Evolutionary conservation across 2,888 invertebrate species (phyloP).

Genomic region (Graphium colonna): DNA sequence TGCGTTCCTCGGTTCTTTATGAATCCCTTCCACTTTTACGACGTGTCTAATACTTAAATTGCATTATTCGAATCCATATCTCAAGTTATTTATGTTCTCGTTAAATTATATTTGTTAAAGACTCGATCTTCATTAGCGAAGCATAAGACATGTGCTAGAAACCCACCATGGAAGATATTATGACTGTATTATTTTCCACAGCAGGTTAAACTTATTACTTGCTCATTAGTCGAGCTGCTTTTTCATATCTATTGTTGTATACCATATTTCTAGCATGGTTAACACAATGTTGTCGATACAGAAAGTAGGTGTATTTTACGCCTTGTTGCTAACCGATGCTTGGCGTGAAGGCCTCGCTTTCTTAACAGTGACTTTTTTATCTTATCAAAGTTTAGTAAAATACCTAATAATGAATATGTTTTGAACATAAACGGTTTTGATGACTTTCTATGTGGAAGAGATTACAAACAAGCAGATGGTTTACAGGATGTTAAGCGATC

Average conservation of each 20-base stretch:
- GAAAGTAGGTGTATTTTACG: not conserved
- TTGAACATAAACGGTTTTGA: too few species aligned
- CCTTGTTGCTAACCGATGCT: not conserved
- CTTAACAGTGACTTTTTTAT: too few species aligned
- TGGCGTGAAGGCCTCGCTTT: not conserved
- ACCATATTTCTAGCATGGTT: not conserved
- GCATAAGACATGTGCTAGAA: not conserved
- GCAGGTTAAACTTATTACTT: not conserved
- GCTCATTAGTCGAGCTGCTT: too few species aligned
- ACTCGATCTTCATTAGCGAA: constrained; percentile 10
- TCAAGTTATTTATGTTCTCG: constrained; percentile 14
- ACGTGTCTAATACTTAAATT: constrained; percentile 17
- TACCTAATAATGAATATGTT: too few species aligned
- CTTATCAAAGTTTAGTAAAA: too few species aligned
- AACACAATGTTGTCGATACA: not conserved
- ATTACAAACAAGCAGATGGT: too few species aligned
- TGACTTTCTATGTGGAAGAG: too few species aligned
- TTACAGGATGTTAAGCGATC: too few species aligned
- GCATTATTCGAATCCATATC: constrained; percentile 18
- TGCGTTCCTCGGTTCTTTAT: constrained; percentile 13
- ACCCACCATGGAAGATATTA: constrained; percentile 1
- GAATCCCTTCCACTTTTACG: constrained; percentile 18
- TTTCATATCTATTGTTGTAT: not conserved
- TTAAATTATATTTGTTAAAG: constrained; percentile 14
- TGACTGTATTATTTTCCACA: constrained; percentile 3